Conservation (phyloP, 2,113 vertebrate species). For the Cynoglossus semilaevis region DNA sequence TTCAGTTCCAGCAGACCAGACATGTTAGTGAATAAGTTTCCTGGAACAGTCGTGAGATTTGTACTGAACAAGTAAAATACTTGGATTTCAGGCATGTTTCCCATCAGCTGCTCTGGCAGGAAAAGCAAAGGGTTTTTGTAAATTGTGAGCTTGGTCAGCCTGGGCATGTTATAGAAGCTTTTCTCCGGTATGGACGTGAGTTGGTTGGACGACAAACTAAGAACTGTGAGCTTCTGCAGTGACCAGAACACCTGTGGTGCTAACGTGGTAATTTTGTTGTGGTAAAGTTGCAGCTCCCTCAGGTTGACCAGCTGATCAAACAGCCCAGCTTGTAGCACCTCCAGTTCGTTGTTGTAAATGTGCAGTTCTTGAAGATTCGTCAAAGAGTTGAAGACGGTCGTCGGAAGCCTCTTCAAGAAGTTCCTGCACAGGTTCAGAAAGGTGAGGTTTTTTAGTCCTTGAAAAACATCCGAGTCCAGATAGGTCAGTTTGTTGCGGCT, state of each 20-base stretch:
- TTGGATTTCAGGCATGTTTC: conserved; percentile 78
- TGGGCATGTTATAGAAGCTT: conserved; percentile 78
- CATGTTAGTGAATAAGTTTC: conserved; percentile 83
- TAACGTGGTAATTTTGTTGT: conserved; percentile 76
- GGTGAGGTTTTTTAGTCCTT: conserved; percentile 71
- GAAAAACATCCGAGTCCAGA: conserved; percentile 67
- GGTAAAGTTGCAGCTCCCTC: conserved; percentile 73
- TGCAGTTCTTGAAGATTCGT: conserved; percentile 70
- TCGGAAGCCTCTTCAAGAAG: conserved; percentile 74
- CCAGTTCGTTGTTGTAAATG: conserved; percentile 78
- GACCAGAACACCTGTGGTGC: conserved; percentile 75
- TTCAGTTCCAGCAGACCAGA: conserved; percentile 76
- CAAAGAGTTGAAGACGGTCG: conserved; percentile 74
- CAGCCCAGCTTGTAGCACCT: conserved; percentile 67
- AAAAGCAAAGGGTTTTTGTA: conserved; percentile 81
- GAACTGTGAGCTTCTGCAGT: conserved; percentile 67
- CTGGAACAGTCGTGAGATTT: conserved; percentile 79
- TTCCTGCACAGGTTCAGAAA: conserved; percentile 81
- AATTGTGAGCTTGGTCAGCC: conserved; percentile 76
- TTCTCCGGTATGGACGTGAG: conserved; percentile 75
- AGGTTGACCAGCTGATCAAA: conserved; percentile 77
- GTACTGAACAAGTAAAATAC: conserved; percentile 81
- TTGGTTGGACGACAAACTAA: conserved; percentile 79
- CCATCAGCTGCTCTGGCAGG: conserved; percentile 83
- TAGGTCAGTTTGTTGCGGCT: conserved; percentile 72